A percentile compares a stretch with the other conserved stretches of the same genome.
Evolutionary conservation across 1,140 invertebrate genomes (phyloP).

Genomic region (Drosophila ficusphila): DNA sequence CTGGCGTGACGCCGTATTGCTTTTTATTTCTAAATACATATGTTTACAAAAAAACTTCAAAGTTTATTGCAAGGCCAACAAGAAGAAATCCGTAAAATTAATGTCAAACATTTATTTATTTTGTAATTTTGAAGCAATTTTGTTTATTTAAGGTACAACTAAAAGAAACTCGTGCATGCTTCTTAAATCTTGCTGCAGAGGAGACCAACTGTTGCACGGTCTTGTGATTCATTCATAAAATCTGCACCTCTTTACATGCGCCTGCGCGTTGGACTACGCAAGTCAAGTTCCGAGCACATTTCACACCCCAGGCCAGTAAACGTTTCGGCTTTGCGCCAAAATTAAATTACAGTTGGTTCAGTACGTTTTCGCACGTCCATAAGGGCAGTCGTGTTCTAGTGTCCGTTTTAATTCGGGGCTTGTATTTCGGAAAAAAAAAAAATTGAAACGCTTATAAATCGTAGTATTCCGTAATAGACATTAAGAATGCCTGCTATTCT

Average conservation of each 20-base stretch:
- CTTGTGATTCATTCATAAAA: constrained; percentile 66
- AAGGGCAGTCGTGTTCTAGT: constrained; percentile 31
- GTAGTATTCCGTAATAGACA: not conserved
- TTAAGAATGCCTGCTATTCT: not conserved
- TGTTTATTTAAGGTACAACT: too few relatives aligned
- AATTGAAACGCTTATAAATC: not conserved
- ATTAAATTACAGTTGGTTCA: constrained; percentile 61
- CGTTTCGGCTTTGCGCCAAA: constrained; percentile 63
- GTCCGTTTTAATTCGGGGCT: not conserved
- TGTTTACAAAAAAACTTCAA: too few relatives aligned
- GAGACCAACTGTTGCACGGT: constrained; percentile 64
- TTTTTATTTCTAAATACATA: too few relatives aligned
- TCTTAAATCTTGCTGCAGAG: too few relatives aligned
- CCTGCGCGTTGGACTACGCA: constrained; percentile 43
- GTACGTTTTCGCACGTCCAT: constrained; percentile 67
- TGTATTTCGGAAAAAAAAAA: not conserved
- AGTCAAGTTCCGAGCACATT: not conserved
- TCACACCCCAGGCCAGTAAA: not conserved
- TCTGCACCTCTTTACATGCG: constrained; percentile 25
- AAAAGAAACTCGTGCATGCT: too few relatives aligned
- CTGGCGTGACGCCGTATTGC: too few relatives aligned
- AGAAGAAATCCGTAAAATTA: too few relatives aligned
- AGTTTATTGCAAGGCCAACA: too few relatives aligned
- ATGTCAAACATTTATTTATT: too few relatives aligned
- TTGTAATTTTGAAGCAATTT: too few relatives aligned